phyloP scores from a whole-genome alignment of 1,140 invertebrate genomes.

The Linepithema humile region DNA sequence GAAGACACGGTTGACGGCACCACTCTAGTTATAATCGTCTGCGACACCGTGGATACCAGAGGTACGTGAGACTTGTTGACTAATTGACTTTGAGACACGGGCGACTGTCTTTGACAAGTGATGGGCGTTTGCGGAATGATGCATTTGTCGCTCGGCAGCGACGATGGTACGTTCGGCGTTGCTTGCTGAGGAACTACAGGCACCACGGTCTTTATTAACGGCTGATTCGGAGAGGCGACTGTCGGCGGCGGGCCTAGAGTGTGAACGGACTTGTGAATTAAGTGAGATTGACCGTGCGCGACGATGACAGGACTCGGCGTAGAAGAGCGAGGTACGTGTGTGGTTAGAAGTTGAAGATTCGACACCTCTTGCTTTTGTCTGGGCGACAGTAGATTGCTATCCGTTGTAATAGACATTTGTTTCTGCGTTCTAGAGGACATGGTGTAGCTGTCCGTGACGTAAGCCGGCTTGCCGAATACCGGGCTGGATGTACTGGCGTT shows the following conservation, averaged over 20 bases:
- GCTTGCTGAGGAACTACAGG: conserved; percentile 74
- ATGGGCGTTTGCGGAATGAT: conserved; percentile 46
- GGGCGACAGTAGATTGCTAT: conserved; percentile 73
- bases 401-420: conserved; percentile 63
- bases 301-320: conserved; percentile 85
- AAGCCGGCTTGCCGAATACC: conserved; percentile 71
- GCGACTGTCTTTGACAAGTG: conserved; percentile 39
- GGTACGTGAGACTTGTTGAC: conserved; percentile 76
- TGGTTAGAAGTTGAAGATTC: conserved; percentile 77
- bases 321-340: conserved; percentile 78
- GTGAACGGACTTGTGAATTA: conserved; percentile 77
- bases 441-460: conserved; percentile 64
- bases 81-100: conserved; percentile 63
- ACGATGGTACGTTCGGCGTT: conserved; percentile 24
- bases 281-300: conserved; percentile 77
- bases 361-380: conserved; percentile 78
- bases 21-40: conserved; percentile 72
- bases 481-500: conserved; percentile 77
- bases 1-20: conserved; percentile 62
- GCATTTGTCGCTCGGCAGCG: conserved; percentile 51
- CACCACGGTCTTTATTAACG: conserved; percentile 78
- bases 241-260: conserved; percentile 63
- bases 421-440: conserved; percentile 74
- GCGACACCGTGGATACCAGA: conserved; percentile 70
- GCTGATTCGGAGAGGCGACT: conserved; percentile 69